These are phyloP conservation scores for Platyrinchus mystaceus DNA, from an alignment of 2,797 vertebrate genomes.

Conservation along the genomic window DNA sequence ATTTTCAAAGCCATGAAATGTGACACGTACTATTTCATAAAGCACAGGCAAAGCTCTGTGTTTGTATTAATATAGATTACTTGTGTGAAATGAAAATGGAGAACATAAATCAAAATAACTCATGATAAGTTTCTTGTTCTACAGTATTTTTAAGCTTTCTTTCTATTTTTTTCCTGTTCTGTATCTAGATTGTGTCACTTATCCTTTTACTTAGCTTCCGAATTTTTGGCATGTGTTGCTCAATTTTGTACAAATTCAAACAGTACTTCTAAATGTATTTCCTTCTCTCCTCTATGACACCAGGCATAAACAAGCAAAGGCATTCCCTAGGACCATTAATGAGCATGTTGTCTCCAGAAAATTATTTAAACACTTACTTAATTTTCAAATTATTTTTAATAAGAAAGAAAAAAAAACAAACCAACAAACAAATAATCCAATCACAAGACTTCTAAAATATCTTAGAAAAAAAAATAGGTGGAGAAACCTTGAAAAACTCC, in stretches of 20 bases:
- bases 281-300: background rate
- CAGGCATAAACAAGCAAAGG: background rate
- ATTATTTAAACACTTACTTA: background rate
- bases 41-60: conserved; percentile 38
- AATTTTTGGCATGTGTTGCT: background rate
- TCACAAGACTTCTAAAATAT: background rate
- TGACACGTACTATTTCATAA: conserved; percentile 60
- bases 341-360: background rate
- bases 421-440: background rate
- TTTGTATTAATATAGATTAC: conserved; percentile 68
- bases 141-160: conserved; percentile 44
- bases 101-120: conserved; percentile 69
- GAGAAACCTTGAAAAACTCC: background rate
- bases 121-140: conserved; percentile 49
- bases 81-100: conserved; percentile 67
- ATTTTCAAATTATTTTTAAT: background rate
- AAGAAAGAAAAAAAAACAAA: background rate
- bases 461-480: background rate
- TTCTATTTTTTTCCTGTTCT: conserved; percentile 13
- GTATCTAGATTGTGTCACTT: background rate
- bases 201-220: background rate
- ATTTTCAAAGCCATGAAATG: conserved; percentile 24
- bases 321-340: background rate
- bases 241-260: background rate
- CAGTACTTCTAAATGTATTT: background rate